Evolutionary conservation across 2,113 vertebrate species (phyloP).

Genomic region (Eretmodus cyanostictus): DNA sequence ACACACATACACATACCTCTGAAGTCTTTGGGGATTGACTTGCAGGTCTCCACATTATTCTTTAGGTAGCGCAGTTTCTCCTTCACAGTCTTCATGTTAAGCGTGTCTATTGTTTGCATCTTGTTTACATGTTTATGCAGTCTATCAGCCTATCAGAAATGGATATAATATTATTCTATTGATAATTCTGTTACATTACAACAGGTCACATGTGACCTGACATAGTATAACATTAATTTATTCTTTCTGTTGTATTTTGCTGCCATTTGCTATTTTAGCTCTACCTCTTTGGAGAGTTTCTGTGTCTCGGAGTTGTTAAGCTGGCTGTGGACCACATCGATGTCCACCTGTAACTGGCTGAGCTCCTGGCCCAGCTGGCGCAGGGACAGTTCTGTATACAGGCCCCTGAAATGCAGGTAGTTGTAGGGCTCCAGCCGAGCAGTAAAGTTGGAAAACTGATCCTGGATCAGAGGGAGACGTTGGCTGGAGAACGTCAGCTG

Average conservation of each 20-base stretch:
- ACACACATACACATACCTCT: constrained; percentile 22
- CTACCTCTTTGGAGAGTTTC: no score
- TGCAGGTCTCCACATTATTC: constrained; percentile 60
- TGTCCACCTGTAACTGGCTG: no score
- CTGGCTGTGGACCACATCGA: no score
- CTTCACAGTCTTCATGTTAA: constrained; percentile 63
- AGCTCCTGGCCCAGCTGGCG: no score
- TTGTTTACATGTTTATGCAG: constrained; percentile 11
- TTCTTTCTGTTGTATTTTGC: no score
- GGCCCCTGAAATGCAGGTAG: constrained; percentile 45
- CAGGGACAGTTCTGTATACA: constrained; percentile 23
- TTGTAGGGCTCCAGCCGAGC: constrained; percentile 40
- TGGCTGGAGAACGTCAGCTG: constrained; percentile 27
- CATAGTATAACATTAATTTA: no score
- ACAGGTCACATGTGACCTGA: fast-evolving
- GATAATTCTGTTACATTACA: fast-evolving
- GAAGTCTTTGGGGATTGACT: constrained; percentile 55
- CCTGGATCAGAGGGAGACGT: constrained; percentile 42
- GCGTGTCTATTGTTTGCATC: constrained; percentile 34
- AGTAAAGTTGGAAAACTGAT: constrained; percentile 30
- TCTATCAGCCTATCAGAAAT: constrained; percentile 24
- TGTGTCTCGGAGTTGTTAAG: no score
- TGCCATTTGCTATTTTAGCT: no score
- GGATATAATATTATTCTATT: neutral
- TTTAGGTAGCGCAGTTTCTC: constrained; percentile 58